Percentiles rank a stretch among this genome's conserved stretches.
phyloP scores from a whole-genome alignment of 2,113 vertebrate genomes.

The Merops nubicus region DNA sequence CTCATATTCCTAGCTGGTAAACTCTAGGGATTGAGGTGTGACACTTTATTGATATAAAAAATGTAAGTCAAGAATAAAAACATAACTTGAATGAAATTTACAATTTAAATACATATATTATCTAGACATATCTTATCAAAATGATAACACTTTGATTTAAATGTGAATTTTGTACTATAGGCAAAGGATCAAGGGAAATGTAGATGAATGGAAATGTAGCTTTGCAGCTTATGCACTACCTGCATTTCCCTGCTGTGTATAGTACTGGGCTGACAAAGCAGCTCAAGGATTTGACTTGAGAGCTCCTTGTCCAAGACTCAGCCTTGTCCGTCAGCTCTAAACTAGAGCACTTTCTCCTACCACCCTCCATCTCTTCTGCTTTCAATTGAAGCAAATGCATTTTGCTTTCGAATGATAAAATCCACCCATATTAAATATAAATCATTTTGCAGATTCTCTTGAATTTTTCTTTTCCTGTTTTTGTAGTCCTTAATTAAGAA shows the following conservation, averaged over 20 bases:
- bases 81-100: background rate
- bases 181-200: background rate
- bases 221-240: background rate
- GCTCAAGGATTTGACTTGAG: accelerated
- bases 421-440: background rate
- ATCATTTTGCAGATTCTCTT: background rate
- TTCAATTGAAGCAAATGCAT: background rate
- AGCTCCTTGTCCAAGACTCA: background rate
- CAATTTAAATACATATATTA: background rate
- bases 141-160: background rate
- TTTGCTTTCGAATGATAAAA: background rate
- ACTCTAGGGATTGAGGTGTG: background rate
- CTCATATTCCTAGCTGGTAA: background rate
- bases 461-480: background rate
- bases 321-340: background rate
- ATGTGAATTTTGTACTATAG: background rate
- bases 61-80: background rate
- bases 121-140: background rate
- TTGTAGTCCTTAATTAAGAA: background rate
- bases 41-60: background rate
- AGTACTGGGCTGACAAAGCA: background rate
- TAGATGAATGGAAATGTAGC: background rate
- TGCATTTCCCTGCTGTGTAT: background rate
- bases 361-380: background rate
- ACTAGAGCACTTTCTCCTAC: accelerated